A percentile compares a stretch with the other conserved stretches of the same genome.
These are phyloP conservation scores for Rachycentron canadum DNA, from an alignment of 2,797 vertebrate genomes.

Conservation along the genomic window DNA sequence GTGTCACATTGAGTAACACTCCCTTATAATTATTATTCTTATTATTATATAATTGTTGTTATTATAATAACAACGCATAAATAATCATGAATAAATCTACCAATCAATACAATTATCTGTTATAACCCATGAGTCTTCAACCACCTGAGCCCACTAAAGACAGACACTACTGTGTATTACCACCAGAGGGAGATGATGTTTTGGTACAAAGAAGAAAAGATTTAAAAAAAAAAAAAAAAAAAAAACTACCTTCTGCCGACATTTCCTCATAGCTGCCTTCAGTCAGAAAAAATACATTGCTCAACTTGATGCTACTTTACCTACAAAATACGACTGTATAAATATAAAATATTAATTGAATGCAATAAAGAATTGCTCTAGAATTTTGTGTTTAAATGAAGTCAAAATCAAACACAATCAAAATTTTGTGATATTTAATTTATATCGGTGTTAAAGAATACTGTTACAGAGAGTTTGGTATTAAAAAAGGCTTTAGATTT, in stretches of 20 bases:
- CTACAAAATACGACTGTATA: conserved; percentile 1
- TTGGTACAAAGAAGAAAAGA: conserved; percentile 41
- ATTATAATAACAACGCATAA: background rate
- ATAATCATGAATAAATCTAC: background rate
- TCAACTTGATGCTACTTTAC: conserved; percentile 37
- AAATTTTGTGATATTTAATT: background rate
- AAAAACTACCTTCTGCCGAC: conserved; percentile 66
- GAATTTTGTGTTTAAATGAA: background rate
- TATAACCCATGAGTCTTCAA: background rate
- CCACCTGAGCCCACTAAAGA: background rate
- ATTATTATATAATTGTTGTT: too few species aligned
- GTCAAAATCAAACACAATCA: background rate
- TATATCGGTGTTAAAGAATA: background rate
- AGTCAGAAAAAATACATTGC: conserved; percentile 31
- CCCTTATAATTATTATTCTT: background rate
- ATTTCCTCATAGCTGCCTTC: conserved; percentile 63
- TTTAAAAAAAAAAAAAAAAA: too few species aligned
- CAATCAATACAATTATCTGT: background rate
- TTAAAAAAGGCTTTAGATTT: conserved; percentile 20
- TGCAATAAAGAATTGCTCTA: background rate
- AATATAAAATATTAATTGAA: conserved; percentile 5
- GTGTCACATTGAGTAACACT: background rate
- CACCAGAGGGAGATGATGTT: conserved; percentile 74
- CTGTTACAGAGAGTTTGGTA: background rate
- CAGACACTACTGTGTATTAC: conserved; percentile 35